Evolutionary conservation across 2,113 vertebrate genomes (phyloP), one percentile per base, ranked within the genome.

Genomic region (Amazona vittata): DNA sequence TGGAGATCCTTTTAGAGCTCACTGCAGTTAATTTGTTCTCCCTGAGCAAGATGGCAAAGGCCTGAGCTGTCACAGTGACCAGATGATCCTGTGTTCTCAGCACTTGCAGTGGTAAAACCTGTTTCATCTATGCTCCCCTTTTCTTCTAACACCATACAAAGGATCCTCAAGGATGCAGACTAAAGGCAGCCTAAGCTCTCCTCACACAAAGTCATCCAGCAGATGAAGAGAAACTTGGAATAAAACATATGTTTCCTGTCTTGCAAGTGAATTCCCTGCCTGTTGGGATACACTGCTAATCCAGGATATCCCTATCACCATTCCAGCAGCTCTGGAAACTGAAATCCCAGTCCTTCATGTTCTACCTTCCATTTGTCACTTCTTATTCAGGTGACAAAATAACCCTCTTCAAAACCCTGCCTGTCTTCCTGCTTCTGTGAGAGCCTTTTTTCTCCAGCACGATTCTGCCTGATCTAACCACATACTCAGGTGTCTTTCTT

Each of bases 341-440:
- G 74, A 65, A 17, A 25, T 10, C 8, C 55, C 86, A 65, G 24
- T 19, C 41, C 1, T 64, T 90, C 49, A 67, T 83, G 14, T 53
- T 89, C 52, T 73, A 62, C 62, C 62, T 96, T 92, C 43, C 47
- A 65, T 64, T 70, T 95, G 87, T 90, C 83, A 63, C 47, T 91
- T 77, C 70, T 92, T 37, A 59, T 94, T 95, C 65, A 91, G 77
- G 15, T 77, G 90, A 91, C 94, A 43, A 92, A 92, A 91, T 94
- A 86, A 95, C 87, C 73, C n/a, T 92, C 78, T 70, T 80, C 79
- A 93, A 91, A 81, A 46, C 74, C 31, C 18, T 86, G 29, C 50
- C 15, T 62, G 39, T 70, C 33, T 59, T 41, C 47, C 64, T 74
- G 57, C 41, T 93, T 71, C 83, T 70, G 59, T 22, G 59, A 84